Evolutionary conservation across 1,140 invertebrate genomes (phyloP), one percentile per base, ranked within the genome.

Genomic region (Galleria mellonella): DNA sequence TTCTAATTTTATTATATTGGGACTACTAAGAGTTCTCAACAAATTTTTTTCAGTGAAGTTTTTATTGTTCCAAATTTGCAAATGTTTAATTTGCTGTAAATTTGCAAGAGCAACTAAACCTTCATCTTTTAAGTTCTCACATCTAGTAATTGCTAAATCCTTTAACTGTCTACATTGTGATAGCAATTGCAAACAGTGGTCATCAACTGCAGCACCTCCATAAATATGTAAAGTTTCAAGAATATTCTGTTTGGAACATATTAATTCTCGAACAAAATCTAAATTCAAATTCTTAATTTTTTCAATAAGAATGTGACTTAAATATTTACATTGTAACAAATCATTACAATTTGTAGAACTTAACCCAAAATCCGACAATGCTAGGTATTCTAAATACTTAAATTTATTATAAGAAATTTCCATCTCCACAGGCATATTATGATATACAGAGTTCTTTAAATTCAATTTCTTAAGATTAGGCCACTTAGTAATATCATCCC

Each of bases 51-150:
- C 76, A 13, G 78, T 63, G 57, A 87, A 87, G 37, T 62, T 72
- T 6, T 32, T 51, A 51, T 87, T 87, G 45, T 87, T 87, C 83
- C 84, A 87, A 29, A 87, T 57, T 40, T 86, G 79, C 45, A 86
- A 52, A 41, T 73, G 70, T 54, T 75, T 44, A 43, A 86, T 58
- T 12, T 52, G 47, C 41, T 62, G 67, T 4, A 83, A 57, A 49
- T 71, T 61, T 36, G 57, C 59, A 11, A 85, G 46, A 12, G 56
- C 17, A 11, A 65, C 39, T n/a, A 87, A 55, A 29, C 82, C 79
- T 32, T 39, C 40, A 56, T 87, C 77, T 6, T 76, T 83, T 1
- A 87, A 55, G 38, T 68, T 70, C 51, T 87, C 83, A 65, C 86
- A 82, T 47, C 73, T 67, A 31, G 83, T 69, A 49, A 87, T 81